A percentile compares a stretch with the other conserved stretches of the same genome.
These are phyloP conservation scores for Typhlichthys eigenmanni DNA, from an alignment of 2,797 vertebrate genomes.

Conservation along the genomic window DNA sequence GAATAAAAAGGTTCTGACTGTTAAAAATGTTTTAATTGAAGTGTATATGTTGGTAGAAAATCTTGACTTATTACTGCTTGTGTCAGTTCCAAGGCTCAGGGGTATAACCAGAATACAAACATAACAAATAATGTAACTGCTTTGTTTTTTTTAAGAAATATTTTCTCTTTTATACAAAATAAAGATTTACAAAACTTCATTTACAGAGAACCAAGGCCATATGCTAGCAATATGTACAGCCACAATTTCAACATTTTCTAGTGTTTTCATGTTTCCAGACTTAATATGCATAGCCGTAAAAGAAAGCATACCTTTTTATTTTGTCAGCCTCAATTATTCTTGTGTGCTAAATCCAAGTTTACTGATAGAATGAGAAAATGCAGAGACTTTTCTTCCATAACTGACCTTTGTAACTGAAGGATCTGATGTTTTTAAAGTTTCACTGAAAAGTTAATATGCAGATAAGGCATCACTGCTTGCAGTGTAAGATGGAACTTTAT, in stretches of 20 bases:
- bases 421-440: slow-evolving; percentile 67
- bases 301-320: slow-evolving; percentile 83
- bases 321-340: slow-evolving; percentile 78
- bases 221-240: slow-evolving; percentile 98
- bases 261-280: slow-evolving; percentile 76
- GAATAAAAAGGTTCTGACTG: slow-evolving; percentile 96
- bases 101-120: slow-evolving; percentile 97
- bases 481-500: slow-evolving; percentile 89
- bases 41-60: slow-evolving; percentile 90
- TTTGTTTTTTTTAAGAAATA: slow-evolving; percentile 87
- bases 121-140: slow-evolving; percentile 82
- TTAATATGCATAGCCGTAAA: slow-evolving; percentile 96
- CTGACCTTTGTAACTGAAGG: slow-evolving; percentile 71
- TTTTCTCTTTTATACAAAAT: slow-evolving; percentile 97
- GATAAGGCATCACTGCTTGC: slow-evolving; percentile 99
- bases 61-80: slow-evolving; percentile 95
- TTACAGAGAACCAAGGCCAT: slow-evolving; percentile 99
- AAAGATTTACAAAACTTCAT: slow-evolving; percentile 99
- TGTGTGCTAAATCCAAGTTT: slow-evolving; percentile 80
- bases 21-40: slow-evolving; percentile 95
- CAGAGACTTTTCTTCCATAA: slow-evolving; percentile 64
- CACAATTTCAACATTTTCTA: slow-evolving; percentile 86
- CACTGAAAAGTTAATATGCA: slow-evolving; percentile 85
- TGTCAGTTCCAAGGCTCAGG: slow-evolving; percentile 98
- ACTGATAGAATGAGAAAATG: slow-evolving; percentile 67